Conservation (phyloP, 2,888 invertebrate species). For the Chaitophorus viminalis region DNA sequence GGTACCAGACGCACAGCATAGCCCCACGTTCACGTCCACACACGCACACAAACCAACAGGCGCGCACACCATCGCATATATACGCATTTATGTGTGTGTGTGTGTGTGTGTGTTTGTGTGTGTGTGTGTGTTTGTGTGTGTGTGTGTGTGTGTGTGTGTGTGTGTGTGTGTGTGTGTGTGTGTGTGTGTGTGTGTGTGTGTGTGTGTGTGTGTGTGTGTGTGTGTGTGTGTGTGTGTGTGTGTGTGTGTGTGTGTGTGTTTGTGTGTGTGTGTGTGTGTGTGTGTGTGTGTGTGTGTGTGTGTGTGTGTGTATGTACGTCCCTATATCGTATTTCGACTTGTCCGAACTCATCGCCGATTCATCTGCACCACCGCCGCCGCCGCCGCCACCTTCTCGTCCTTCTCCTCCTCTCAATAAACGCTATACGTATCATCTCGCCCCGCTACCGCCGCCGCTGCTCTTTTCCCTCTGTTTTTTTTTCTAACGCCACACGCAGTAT, state of each 20-base stretch:
- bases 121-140: not conserved
- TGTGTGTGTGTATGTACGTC: conserved; percentile 20
- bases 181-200: not conserved
- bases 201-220: not conserved
- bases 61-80: not conserved
- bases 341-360: conserved; percentile 61
- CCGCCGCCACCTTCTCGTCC: not conserved
- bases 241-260: not conserved
- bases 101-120: not conserved
- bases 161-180: not conserved
- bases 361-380: conserved; percentile 47
- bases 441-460: not conserved
- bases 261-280: not conserved
- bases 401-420: too few species aligned
- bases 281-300: not conserved
- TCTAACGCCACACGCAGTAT: conserved; percentile 39
- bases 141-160: not conserved
- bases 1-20: conserved; percentile 55
- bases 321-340: conserved; percentile 62
- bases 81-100: not conserved
- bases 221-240: not conserved
- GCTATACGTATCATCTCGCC: not conserved
- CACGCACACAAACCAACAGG: not conserved
- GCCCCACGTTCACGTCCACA: conserved; percentile 52
- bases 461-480: conserved; percentile 29